These are phyloP conservation scores for Pseudopipra pipra DNA, from an alignment of 2,113 vertebrate species.

Conservation along the genomic window DNA sequence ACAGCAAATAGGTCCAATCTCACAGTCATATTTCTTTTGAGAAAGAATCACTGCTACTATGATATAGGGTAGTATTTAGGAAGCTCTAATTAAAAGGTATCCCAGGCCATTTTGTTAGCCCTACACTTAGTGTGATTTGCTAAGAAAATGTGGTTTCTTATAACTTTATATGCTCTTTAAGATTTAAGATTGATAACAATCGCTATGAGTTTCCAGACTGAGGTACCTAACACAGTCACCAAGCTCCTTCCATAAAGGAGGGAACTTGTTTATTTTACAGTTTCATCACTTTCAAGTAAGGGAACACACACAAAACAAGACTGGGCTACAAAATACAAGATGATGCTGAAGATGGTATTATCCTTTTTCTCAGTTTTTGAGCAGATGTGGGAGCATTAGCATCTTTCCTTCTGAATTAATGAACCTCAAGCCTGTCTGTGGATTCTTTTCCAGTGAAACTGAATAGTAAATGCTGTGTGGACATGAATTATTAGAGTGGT, in stretches of 20 bases:
- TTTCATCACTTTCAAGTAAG: not conserved
- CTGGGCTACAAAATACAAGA: not conserved
- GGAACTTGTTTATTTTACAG: not conserved
- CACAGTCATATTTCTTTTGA: not conserved
- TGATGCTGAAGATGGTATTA: not conserved
- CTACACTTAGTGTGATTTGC: not conserved
- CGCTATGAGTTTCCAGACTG: not conserved
- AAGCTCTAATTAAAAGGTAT: not conserved
- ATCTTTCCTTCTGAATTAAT: not conserved
- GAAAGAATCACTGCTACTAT: too few relatives aligned
- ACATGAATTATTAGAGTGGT: not conserved
- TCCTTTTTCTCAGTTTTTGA: not conserved
- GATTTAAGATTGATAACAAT: not conserved
- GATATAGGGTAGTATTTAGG: not conserved
- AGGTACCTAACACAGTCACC: not conserved
- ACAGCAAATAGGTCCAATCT: not conserved
- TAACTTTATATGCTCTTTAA: not conserved
- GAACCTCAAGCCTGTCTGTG: not conserved
- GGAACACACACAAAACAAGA: not conserved
- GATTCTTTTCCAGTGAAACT: not conserved
- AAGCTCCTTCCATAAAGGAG: not conserved
- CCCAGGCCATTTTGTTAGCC: not conserved
- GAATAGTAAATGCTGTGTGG: not conserved
- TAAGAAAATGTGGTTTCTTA: not conserved
- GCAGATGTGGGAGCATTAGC: not conserved